Evolutionary conservation across 2,888 invertebrate species (phyloP).

Genomic region (Brachyopa scutellaris): DNA sequence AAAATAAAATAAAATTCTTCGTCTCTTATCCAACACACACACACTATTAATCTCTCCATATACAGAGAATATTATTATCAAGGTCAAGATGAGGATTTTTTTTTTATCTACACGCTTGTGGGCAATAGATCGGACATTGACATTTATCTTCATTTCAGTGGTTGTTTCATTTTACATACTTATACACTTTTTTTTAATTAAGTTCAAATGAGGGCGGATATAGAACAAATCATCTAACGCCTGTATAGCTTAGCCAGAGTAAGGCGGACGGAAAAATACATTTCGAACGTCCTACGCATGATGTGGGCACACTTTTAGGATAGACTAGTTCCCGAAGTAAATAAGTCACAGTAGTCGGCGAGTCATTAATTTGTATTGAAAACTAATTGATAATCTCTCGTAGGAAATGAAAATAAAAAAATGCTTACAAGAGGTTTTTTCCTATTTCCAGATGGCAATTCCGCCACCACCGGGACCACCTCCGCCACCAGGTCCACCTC

Average conservation of each 20-base stretch:
- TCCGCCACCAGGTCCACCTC: constrained; percentile 86
- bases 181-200: not conserved
- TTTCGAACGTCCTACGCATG: constrained; percentile 30
- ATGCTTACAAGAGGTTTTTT: constrained; percentile 7
- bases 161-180: not conserved
- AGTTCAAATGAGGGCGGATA: constrained; percentile 38
- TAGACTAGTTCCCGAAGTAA: too few relatives aligned
- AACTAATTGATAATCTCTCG: too few relatives aligned
- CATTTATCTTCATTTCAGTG: constrained; percentile 19
- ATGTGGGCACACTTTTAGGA: too few relatives aligned
- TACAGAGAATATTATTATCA: constrained; percentile 20
- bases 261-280: constrained; percentile 7
- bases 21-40: constrained; percentile 13
- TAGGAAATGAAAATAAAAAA: constrained; percentile 17
- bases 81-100: constrained; percentile 54
- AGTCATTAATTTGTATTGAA: too few relatives aligned
- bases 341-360: too few relatives aligned
- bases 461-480: constrained; percentile 85
- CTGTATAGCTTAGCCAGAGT: not conserved
- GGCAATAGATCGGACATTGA: constrained; percentile 54
- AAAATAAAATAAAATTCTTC: not conserved
- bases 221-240: constrained; percentile 35
- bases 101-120: constrained; percentile 20
- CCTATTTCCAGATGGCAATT: constrained; percentile 79
- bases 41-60: constrained; percentile 32